A percentile compares a stretch with the other conserved stretches of the same genome.
Conservation (phyloP, 2,113 vertebrate genomes). For the Myotis brandtii region DNA sequence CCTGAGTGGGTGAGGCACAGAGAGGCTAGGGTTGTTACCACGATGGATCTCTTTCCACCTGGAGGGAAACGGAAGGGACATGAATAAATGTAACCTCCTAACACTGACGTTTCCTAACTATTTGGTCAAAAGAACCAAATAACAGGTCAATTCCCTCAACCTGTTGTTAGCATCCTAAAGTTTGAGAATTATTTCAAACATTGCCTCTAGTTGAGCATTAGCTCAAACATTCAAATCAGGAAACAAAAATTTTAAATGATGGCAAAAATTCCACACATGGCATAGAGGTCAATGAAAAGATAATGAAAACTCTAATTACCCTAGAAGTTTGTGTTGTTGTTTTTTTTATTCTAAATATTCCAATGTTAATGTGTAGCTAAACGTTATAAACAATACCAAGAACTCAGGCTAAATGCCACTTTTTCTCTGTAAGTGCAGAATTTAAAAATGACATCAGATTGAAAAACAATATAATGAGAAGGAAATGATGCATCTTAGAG, state of each 20-base stretch:
- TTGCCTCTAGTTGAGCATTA: neutral
- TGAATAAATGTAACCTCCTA: neutral
- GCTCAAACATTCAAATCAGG: neutral
- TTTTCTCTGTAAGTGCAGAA: neutral
- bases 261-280: neutral
- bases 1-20: neutral
- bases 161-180: neutral
- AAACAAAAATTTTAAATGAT: neutral
- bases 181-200: neutral
- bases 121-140: neutral
- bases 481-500: neutral
- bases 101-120: neutral
- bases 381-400: neutral
- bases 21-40: neutral
- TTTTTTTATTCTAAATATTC: neutral
- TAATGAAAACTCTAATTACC: neutral
- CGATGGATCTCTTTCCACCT: fast-evolving
- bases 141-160: neutral
- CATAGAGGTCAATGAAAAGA: neutral
- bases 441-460: neutral
- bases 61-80: neutral
- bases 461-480: neutral
- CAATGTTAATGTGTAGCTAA: neutral
- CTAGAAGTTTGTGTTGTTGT: neutral
- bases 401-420: neutral